Evolutionary conservation across 2,888 invertebrate genomes (phyloP).

Genomic region (Hirudinaria manillensis): DNA sequence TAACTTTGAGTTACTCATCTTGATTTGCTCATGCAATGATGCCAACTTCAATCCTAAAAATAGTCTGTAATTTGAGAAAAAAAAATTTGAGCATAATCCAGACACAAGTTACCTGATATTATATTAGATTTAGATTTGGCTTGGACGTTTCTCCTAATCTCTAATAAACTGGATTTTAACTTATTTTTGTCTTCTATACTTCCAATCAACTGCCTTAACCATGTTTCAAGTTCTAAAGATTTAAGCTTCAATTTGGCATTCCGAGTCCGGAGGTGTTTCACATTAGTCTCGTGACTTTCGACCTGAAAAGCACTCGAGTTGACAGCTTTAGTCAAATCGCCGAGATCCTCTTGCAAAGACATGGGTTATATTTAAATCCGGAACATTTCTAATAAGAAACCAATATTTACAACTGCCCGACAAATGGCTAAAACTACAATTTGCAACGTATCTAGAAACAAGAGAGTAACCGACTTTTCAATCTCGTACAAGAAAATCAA

Average conservation of each 20-base stretch:
- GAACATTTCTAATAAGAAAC: no score
- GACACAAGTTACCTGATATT: neutral
- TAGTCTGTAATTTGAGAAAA: no score
- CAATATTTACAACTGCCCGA: no score
- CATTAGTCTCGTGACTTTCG: neutral
- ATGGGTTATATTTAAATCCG: no score
- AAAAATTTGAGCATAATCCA: no score
- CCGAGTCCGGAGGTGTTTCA: neutral
- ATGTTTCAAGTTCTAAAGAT: neutral
- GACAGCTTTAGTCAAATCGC: neutral
- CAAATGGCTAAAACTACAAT: no score
- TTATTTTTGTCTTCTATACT: slow-evolving; percentile 6
- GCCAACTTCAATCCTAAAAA: no score
- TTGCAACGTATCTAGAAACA: no score
- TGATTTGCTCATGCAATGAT: no score
- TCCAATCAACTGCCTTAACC: neutral
- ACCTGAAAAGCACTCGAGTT: neutral
- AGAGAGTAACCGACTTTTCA: no score
- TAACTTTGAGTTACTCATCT: no score
- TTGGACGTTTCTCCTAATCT: neutral
- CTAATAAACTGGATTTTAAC: neutral
- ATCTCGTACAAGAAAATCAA: no score
- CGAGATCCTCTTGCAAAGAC: neutral
- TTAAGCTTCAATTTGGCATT: slow-evolving; percentile 1
- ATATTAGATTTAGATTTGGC: neutral